Evolutionary conservation across 2,113 vertebrate genomes (phyloP).

Genomic region (Piprites chloris): DNA sequence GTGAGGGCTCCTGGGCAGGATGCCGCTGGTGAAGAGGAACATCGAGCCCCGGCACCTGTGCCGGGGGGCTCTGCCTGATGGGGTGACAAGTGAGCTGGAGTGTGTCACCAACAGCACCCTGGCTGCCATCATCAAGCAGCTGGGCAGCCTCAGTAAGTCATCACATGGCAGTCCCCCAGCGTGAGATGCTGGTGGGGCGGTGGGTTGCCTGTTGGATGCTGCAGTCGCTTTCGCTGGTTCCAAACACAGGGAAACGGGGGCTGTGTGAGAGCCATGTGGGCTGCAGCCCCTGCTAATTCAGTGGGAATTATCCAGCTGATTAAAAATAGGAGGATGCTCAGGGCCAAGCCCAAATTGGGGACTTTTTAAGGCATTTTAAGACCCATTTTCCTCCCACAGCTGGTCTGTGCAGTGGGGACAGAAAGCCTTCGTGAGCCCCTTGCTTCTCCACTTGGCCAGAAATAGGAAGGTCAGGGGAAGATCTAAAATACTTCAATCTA

Average conservation of each 20-base stretch:
- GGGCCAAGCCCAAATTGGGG: background rate
- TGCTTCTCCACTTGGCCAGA: background rate
- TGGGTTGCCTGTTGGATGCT: background rate
- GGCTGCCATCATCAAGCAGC: slow-evolving; percentile 91
- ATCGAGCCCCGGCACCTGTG: slow-evolving; percentile 90
- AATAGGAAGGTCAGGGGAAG: background rate
- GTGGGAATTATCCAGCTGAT: background rate
- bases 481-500: background rate
- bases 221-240: accelerated
- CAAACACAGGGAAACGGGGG: accelerated
- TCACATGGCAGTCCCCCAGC: accelerated
- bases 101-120: slow-evolving; percentile 93
- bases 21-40: slow-evolving; percentile 91
- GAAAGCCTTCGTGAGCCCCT: background rate
- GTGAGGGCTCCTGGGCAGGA: background rate
- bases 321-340: background rate
- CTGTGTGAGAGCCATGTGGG: accelerated
- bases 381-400: background rate
- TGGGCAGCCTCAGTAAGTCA: slow-evolving; percentile 90
- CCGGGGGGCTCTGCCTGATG: slow-evolving; percentile 84
- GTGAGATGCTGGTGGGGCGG: accelerated
- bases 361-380: background rate
- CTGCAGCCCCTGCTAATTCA: background rate
- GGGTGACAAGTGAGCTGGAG: slow-evolving; percentile 88
- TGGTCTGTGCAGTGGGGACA: background rate